Evolutionary conservation across 2,797 vertebrate species (phyloP), one percentile per base, ranked within the genome.

Genomic region (Characodon lateralis): DNA sequence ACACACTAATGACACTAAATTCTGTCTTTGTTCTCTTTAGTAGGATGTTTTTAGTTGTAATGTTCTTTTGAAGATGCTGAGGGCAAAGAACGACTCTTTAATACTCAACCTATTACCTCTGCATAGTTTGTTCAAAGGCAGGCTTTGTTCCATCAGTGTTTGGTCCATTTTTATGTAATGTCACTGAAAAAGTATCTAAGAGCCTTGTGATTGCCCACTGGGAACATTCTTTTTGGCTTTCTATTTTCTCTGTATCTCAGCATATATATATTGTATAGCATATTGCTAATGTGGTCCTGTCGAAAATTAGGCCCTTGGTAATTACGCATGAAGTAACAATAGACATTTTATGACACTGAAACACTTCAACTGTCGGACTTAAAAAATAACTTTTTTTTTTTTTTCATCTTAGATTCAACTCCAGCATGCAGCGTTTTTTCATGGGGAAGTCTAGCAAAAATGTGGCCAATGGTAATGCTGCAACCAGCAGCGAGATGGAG

Each of bases 401-500:
- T 20, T 24, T 31, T 61, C 14, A 58, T 76, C 1, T 68, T 31
- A 99, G 98, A 93, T 99, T 98, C 92, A 99, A 99, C 20, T 79
- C 95, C 88, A 97, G 89, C 93, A 96, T 99, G 95, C 97, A 99
- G 94, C 95, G 61, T 12, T 96, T 97, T 84, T 98, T 99, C 93
- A 96, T 91, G 4, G 93, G 96, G 83, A 95, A 93, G 76, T 78
- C 88, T 0, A 89, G 93, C 43, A 98, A 97, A 95, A 96, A 97
- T 28, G 93, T 97, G 83, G 96, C 97, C 77, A 99, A 98, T 48
- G 97, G 97, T 91, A 97, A 97, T 77, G 96, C 97, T 0, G 96
- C 97, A 46, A 96, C 89, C 92, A 95, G 95, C 93, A 98, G 95
- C 48, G 98, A 99, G 90, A 94, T 99, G 94, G 97, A 99, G 94